Conservation (phyloP, 2,113 vertebrate genomes). For the human (Homo sapiens) region DNA sequence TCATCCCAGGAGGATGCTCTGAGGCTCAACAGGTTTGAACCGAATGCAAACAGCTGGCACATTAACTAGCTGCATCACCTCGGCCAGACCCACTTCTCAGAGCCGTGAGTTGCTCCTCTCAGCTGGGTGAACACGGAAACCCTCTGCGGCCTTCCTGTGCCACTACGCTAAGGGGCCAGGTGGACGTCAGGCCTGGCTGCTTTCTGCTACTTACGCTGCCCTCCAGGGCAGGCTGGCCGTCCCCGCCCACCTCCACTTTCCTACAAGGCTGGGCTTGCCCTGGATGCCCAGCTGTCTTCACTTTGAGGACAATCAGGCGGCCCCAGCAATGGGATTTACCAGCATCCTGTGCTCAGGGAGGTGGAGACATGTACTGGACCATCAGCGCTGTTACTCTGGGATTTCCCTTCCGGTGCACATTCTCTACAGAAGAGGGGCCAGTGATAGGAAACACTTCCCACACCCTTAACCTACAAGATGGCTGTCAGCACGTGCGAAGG, state of each 20-base stretch:
- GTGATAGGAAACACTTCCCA: not conserved
- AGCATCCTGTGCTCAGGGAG: not conserved
- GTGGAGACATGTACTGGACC: no score
- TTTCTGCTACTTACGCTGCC: not conserved
- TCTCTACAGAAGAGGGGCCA: not conserved
- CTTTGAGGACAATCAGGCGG: not conserved
- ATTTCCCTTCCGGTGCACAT: not conserved
- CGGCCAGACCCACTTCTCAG: not conserved
- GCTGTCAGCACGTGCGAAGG: not conserved
- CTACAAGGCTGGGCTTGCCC: not conserved
- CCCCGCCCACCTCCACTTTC: not conserved
- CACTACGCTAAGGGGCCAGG: not conserved
- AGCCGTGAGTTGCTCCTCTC: not conserved
- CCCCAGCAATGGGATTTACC: not conserved
- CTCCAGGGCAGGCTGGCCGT: not conserved
- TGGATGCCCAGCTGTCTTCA: no score
- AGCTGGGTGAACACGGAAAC: not conserved
- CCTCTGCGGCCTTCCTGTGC: not conserved
- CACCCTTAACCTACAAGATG: not conserved
- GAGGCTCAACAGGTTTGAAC: not conserved
- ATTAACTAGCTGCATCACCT: not conserved
- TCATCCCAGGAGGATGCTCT: not conserved
- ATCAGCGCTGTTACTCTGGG: not conserved
- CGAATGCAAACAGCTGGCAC: not conserved
- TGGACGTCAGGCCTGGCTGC: not conserved